phyloP scores from a whole-genome alignment of 2,888 invertebrate species.

The Altica lythri region DNA sequence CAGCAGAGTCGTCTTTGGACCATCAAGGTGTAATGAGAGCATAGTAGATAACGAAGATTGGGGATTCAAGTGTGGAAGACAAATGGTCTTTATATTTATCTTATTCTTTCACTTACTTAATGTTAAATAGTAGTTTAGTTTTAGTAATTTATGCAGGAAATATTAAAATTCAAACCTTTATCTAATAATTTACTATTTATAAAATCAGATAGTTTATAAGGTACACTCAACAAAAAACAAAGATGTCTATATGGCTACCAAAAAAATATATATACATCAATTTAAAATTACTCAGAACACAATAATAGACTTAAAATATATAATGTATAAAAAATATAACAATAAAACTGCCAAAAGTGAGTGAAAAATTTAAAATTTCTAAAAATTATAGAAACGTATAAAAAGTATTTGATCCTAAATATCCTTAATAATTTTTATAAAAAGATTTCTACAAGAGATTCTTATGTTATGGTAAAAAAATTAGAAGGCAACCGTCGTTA shows the following conservation, averaged over 20 bases:
- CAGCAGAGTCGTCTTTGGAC: too few species aligned
- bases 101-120: too few species aligned
- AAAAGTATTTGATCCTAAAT: too few species aligned
- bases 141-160: too few species aligned
- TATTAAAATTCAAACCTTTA: too few species aligned
- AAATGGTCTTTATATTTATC: too few species aligned
- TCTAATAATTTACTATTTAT: slow-evolving; percentile 12
- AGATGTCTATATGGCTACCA: slow-evolving; percentile 13
- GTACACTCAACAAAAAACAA: slow-evolving; percentile 14
- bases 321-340: not conserved
- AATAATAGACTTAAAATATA: slow-evolving; percentile 9
- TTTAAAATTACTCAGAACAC: slow-evolving; percentile 16
- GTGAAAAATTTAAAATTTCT: not conserved
- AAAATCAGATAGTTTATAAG: slow-evolving; percentile 7
- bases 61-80: too few species aligned
- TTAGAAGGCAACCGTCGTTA: not conserved
- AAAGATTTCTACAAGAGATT: slow-evolving; percentile 3
- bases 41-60: too few species aligned
- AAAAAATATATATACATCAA: slow-evolving; percentile 20
- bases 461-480: not conserved
- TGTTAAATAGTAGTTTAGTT: too few species aligned
- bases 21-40: too few species aligned
- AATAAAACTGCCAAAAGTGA: not conserved
- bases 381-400: not conserved
- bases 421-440: not conserved